Evolutionary conservation across 2,113 vertebrate species (phyloP).

Genomic region (Erythrocercus mccallii): DNA sequence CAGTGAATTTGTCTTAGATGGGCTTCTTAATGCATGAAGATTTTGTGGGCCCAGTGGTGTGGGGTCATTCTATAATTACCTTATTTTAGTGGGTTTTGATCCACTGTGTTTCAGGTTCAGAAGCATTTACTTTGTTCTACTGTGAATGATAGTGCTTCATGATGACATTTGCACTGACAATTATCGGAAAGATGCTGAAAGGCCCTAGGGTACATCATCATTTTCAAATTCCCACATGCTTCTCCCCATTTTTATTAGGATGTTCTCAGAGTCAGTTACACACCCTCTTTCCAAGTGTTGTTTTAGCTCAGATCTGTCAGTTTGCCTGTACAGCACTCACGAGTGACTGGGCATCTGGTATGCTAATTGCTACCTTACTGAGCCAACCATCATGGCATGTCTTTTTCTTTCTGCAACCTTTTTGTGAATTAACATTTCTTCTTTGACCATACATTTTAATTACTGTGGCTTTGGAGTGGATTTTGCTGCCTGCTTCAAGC

Average conservation of each 20-base stretch:
- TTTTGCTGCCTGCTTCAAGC: neutral
- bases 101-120: neutral
- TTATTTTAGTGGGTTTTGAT: neutral
- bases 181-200: neutral
- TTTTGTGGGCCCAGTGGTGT: neutral
- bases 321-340: neutral
- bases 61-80: neutral
- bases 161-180: neutral
- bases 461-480: neutral
- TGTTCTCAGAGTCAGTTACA: neutral
- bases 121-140: neutral
- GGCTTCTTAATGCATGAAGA: neutral
- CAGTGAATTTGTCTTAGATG: neutral
- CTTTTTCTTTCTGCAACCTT: neutral
- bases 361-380: constrained; percentile 9
- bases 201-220: neutral
- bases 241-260: neutral
- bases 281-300: neutral
- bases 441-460: neutral
- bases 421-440: neutral
- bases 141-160: neutral
- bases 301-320: neutral
- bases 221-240: neutral
- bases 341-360: neutral
- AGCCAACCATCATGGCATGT: neutral